These are phyloP conservation scores for Hypotaenidia philippensis DNA, from an alignment of 2,797 vertebrate species.

Conservation along the genomic window DNA sequence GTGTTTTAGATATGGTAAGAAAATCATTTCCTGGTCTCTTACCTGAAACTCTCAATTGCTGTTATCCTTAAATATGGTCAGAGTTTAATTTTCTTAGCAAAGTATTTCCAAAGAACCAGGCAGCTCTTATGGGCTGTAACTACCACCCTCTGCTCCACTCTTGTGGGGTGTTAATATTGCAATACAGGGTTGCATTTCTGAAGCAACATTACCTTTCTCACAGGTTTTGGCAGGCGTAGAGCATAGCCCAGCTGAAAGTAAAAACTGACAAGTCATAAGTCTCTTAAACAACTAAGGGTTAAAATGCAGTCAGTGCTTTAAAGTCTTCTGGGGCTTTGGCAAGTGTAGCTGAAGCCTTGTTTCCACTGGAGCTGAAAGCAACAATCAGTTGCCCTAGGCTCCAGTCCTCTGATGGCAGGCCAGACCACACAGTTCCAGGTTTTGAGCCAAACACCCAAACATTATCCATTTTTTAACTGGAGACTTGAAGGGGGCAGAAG, in stretches of 20 bases:
- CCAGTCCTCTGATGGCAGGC: not conserved
- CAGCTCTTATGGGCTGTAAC: not conserved
- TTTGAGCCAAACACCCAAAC: not conserved
- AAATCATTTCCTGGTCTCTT: not conserved
- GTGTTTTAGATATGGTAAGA: conserved; percentile 93
- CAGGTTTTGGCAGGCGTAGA: not conserved
- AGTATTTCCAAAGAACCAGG: not conserved
- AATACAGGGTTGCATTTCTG: not conserved
- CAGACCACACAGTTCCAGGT: conserved; percentile 1
- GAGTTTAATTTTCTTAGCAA: not conserved
- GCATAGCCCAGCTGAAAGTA: not conserved
- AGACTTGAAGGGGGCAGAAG: not conserved
- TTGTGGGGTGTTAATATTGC: not conserved
- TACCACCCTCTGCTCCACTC: not conserved
- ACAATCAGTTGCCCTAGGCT: not conserved
- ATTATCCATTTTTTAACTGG: not conserved
- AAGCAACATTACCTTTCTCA: not conserved
- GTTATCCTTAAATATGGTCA: not conserved
- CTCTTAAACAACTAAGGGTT: not conserved
- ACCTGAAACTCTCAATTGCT: not conserved
- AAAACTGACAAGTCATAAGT: not conserved
- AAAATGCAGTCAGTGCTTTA: not conserved
- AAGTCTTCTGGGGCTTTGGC: not conserved
- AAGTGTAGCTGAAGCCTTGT: not conserved
- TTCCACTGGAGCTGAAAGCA: conserved; percentile 20